A percentile compares a stretch with the other conserved stretches of the same genome.
These are phyloP conservation scores for Enteromius thamalakanensis DNA, from an alignment of 2,797 vertebrate genomes.

Conservation along the genomic window DNA sequence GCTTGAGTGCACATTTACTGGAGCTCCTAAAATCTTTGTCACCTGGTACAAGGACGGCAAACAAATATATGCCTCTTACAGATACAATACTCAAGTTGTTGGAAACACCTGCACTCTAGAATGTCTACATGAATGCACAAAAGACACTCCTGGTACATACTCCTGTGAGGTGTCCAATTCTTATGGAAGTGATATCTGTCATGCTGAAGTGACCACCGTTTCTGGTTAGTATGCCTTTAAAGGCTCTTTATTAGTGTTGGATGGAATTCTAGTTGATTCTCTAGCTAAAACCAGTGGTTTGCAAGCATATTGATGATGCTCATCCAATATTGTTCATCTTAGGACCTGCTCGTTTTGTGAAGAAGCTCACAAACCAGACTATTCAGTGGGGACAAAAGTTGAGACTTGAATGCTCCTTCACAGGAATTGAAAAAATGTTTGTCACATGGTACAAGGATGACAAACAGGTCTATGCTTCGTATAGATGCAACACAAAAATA, in stretches of 20 bases:
- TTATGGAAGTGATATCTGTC: conserved; percentile 83
- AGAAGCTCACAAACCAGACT: conserved; percentile 81
- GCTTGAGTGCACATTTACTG: conserved; percentile 84
- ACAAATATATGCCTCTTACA: conserved; percentile 82
- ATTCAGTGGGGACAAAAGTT: conserved; percentile 84
- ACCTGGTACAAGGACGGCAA: conserved; percentile 58
- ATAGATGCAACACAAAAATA: conserved; percentile 69
- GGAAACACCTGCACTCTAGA: conserved; percentile 46
- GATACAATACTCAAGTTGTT: conserved; percentile 66
- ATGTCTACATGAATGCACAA: conserved; percentile 45
- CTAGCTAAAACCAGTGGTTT: background rate
- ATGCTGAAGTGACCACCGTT: conserved; percentile 74
- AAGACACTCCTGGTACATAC: conserved; percentile 52
- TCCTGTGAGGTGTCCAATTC: conserved; percentile 85
- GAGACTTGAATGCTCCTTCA: conserved; percentile 85
- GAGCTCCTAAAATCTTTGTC: conserved; percentile 65
- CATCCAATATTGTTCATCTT: conserved; percentile 58
- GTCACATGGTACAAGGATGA: conserved; percentile 89
- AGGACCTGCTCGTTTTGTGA: conserved; percentile 82
- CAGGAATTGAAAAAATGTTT: conserved; percentile 82
- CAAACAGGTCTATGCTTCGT: conserved; percentile 84
- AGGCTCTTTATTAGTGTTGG: conserved; percentile 9
- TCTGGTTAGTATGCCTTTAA: conserved; percentile 78
- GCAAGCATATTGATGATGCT: conserved; percentile 3
- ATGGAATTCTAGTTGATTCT: conserved; percentile 7